Base-by-base conservation (phyloP, 23 tunicate genomes). In the Halocynthia roretzi region DNA sequence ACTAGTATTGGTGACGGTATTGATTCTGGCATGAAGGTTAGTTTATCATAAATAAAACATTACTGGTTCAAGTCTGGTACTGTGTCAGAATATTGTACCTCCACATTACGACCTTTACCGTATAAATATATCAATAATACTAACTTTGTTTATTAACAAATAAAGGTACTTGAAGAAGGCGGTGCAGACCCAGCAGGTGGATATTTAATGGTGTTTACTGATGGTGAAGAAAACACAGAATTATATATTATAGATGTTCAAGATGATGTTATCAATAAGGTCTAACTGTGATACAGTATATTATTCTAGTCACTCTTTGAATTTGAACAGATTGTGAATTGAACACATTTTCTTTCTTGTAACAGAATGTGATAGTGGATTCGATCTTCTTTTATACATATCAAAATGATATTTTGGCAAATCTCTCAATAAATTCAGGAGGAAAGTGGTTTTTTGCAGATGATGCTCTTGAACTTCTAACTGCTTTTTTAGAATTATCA, bases 1-100 rank as follows among this genome's bases (percentile, higher is more conserved):
- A 83, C 87, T 0, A 68, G 82, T 50, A 83, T 83, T 23, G 82
- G 82, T 7, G 69, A 77, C 61, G 87, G 87, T 20, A 77, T 83
- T 22, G 67, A 77, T 18, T 20, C 57, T 11, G 87, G 76, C 31
- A 53, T 83, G 20, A 44, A 49, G 87, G 87, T 83, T 23, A 20
- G 76, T 71, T 0, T 31, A 71, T 22, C 2, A 15, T 21, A 18
- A 0, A 12, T 11, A 5, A 18, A 15, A 68, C 14, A 2, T 68
- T 0, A n/a, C 63, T 2, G 5, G 63, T 58, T 58, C n/a, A 14
- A 58, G 17, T 15, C 17, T 14, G 4, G 4, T 1, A 58, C 2
- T 1, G 17, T 58, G 44, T 31, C 44, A 58, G 63, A 2, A 58
- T 4, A 58, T 14, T 40, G 5, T 44, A 0, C 44, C 44, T 31